phyloP scores from a whole-genome alignment of 2,888 invertebrate species.

The Tetanocera ferruginea region DNA sequence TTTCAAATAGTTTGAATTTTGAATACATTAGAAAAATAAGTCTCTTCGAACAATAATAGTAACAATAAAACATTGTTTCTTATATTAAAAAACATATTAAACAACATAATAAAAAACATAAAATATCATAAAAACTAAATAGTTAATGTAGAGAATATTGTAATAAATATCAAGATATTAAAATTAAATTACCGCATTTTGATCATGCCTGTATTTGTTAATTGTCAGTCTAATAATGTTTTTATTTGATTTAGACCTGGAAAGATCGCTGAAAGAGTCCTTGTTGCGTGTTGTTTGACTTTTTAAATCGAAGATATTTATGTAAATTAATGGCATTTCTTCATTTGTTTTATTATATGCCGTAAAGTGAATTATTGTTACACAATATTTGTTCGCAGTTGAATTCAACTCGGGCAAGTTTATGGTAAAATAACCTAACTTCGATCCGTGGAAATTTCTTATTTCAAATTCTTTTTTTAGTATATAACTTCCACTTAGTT shows the following conservation, averaged over 20 bases:
- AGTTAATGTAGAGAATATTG: no score
- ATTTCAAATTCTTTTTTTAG: conserved; percentile 21
- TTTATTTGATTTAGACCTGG: neutral
- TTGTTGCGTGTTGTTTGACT: neutral
- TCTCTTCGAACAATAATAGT: no score
- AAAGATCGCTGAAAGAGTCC: neutral
- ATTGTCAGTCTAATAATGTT: neutral
- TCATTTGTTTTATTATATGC: neutral
- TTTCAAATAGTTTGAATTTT: no score
- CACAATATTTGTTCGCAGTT: conserved; percentile 7
- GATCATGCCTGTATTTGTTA: neutral
- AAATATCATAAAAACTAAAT: no score
- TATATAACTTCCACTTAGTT: conserved; percentile 19
- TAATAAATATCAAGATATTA: no score
- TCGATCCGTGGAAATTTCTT: neutral
- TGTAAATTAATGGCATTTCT: neutral
- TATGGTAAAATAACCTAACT: neutral
- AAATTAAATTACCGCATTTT: neutral
- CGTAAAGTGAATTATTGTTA: neutral
- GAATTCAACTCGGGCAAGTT: neutral
- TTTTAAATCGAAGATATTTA: conserved; percentile 13
- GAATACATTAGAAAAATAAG: no score
- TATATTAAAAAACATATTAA: no score
- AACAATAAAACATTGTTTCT: no score
- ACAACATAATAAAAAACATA: no score